Percentiles rank a stretch among this genome's conserved stretches.
These are phyloP conservation scores for Alligator sinensis DNA, from an alignment of 2,113 vertebrate genomes.

Conservation along the genomic window DNA sequence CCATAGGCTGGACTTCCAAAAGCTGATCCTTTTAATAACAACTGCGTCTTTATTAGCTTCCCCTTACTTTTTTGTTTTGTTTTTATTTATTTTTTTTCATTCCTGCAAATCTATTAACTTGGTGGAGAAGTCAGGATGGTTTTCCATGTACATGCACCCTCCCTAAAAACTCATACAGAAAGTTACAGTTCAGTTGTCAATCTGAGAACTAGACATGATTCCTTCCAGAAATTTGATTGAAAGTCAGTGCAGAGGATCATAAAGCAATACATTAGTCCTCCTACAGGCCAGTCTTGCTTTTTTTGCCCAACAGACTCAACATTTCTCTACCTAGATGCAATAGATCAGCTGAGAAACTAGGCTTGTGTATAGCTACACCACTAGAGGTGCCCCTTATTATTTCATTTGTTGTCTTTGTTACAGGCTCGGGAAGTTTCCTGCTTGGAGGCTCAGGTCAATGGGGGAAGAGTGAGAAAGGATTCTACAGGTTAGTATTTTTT, in stretches of 20 bases:
- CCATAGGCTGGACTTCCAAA: background rate
- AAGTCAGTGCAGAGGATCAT: background rate
- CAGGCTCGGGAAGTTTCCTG: conserved; percentile 81
- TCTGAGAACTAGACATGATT: background rate
- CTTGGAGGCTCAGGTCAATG: conserved; percentile 73
- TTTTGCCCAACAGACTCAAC: background rate
- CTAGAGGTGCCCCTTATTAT: background rate
- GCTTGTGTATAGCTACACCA: background rate
- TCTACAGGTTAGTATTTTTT: conserved; percentile 28
- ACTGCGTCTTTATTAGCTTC: rapidly evolving
- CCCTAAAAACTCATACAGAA: background rate
- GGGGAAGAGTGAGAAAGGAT: conserved; percentile 35
- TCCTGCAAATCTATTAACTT: rapidly evolving
- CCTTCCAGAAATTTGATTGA: background rate
- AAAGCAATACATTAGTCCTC: background rate
- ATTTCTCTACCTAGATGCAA: background rate
- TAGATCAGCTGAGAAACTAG: background rate
- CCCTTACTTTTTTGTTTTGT: background rate
- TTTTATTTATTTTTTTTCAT: background rate
- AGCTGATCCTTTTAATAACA: rapidly evolving
- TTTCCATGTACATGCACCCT: background rate
- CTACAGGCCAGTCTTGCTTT: background rate
- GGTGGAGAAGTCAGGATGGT: background rate
- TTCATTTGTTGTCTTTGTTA: background rate
- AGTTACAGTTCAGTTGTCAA: background rate